phyloP scores from a whole-genome alignment of 92 coral and sea anemone genomes.

The Epizoanthus illoricatus region DNA sequence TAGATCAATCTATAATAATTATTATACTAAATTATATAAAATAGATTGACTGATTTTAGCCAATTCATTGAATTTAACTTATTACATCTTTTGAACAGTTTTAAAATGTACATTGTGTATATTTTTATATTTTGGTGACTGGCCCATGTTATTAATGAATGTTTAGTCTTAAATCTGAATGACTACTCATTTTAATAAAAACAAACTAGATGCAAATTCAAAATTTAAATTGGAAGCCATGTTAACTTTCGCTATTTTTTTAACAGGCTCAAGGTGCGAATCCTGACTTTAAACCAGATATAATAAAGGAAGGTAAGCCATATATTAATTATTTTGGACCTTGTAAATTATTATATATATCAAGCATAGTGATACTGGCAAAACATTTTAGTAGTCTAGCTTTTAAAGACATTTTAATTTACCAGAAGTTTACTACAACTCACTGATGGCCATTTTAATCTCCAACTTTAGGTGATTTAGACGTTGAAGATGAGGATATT shows the following conservation, averaged over 20 bases:
- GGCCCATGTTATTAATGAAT: no score
- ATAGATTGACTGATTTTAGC: background rate
- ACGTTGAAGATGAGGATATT: slow-evolving; percentile 89
- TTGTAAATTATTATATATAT: background rate
- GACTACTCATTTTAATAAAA: no score
- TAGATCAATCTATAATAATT: no score
- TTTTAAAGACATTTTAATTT: background rate
- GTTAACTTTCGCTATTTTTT: background rate
- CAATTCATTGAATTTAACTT: background rate
- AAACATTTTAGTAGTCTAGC: background rate
- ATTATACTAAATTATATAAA: no score
- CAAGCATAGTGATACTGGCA: no score
- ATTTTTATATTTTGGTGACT: no score
- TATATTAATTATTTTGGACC: background rate
- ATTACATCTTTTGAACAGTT: background rate
- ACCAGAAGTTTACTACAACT: background rate
- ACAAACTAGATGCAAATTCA: no score
- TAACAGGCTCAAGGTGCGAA: slow-evolving; percentile 45
- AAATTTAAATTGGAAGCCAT: no score
- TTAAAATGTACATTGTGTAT: background rate
- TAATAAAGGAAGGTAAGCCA: slow-evolving; percentile 65
- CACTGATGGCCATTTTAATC: background rate
- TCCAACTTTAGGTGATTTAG: slow-evolving; percentile 67
- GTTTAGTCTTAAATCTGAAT: no score
- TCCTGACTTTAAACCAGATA: slow-evolving; percentile 67